Evolutionary conservation across 2,888 invertebrate genomes (phyloP).

Genomic region (Molorchus minor): DNA sequence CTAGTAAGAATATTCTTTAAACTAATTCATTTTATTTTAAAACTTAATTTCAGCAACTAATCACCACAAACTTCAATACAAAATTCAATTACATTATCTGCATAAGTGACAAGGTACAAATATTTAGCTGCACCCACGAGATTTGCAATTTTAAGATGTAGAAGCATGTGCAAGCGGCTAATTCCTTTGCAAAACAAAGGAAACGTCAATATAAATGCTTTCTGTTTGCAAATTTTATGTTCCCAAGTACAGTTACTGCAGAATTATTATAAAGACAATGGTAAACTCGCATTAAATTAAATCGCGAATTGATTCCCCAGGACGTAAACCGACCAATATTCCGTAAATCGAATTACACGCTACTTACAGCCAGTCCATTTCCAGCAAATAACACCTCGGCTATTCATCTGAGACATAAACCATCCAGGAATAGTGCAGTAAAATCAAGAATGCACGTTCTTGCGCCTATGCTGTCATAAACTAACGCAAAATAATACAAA

Average conservation of each 20-base stretch:
- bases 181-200: no score
- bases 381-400: conserved; percentile 16
- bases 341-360: conserved; percentile 19
- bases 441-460: not conserved
- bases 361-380: conserved; percentile 14
- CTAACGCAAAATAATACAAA: not conserved
- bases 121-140: no score
- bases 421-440: conserved; percentile 1
- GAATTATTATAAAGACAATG: conserved; percentile 13
- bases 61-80: no score
- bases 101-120: no score
- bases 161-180: no score
- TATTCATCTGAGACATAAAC: conserved; percentile 11
- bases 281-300: conserved; percentile 6
- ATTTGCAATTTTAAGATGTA: no score
- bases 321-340: conserved; percentile 16
- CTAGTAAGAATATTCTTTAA: no score
- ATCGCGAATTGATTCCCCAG: conserved; percentile 4
- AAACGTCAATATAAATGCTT: conserved; percentile 8
- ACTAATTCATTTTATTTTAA: no score
- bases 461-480: conserved; percentile 18
- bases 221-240: conserved; percentile 17
- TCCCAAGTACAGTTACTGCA: conserved; percentile 6
- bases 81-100: no score
- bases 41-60: no score